Evolutionary conservation across 2,113 vertebrate species (phyloP).

Genomic region (Crotalus viridis): DNA sequence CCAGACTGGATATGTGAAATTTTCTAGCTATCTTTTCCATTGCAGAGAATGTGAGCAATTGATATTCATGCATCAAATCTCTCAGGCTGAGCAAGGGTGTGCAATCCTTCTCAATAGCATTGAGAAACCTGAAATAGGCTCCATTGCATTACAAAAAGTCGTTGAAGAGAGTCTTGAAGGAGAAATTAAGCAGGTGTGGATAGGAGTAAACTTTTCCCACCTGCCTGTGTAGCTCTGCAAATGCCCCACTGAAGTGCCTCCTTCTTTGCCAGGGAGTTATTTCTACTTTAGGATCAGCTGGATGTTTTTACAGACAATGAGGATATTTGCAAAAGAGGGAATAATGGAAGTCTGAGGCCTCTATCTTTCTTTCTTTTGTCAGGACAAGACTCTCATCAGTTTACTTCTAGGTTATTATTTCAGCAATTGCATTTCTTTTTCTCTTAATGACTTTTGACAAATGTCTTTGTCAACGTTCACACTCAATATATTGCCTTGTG

Average conservation of each 20-base stretch:
- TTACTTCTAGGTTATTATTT: background rate
- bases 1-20: background rate
- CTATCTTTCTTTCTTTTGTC: background rate
- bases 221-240: background rate
- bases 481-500: background rate
- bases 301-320: background rate
- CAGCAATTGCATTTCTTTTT: background rate
- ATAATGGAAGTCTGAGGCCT: background rate
- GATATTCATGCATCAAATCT: background rate
- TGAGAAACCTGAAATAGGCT: background rate
- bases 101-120: background rate
- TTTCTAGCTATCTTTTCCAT: background rate
- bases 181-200: too few relatives aligned
- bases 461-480: background rate
- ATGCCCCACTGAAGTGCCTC: background rate
- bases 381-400: background rate
- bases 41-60: background rate
- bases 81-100: background rate
- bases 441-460: background rate
- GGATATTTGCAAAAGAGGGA: background rate
- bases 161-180: background rate
- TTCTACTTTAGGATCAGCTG: background rate
- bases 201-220: background rate
- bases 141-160: background rate
- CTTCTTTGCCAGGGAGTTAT: too few relatives aligned